Base-by-base conservation (phyloP, 1,140 invertebrate species). In the Pogonomyrmex barbatus region DNA sequence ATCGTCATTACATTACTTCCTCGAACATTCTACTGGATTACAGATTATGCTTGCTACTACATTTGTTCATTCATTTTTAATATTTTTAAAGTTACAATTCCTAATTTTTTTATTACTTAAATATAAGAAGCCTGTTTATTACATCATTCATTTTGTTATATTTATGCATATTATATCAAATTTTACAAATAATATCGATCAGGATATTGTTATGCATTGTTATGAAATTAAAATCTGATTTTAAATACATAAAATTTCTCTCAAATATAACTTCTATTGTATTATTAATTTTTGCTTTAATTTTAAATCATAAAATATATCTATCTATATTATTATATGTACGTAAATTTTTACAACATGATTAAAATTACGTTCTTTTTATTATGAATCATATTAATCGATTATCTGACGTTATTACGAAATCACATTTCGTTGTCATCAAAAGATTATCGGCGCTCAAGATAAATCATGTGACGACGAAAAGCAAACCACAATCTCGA, bases 31-130 rank as follows among this genome's bases (percentile, higher is more conserved):
- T 54, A 36, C 33, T 4, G n/a, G 50, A 54, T 68, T 56, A 56
- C 10, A n/a, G 8, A 68, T 81, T 68, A 68, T 42, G n/a, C 5
- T 4, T 3, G 12, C n/a, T 8, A 30, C 33, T 39, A 42, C 47
- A 54, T 73, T 82, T 24, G 17, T 10, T 73, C 39, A 62, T 75
- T 12, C 30, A 73, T 60, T 83, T 70, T 75, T 75, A 45, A 45
- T 30, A 14, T 33, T 62, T 39, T 73, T 3, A 39, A 3, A 54
- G 1, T 2, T 42, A 17, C 36, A 24, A 39, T 2, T 68, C 14
- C 67, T 79, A 39, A 79, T 56, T 47, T 45, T n/a, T 30, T 71
- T 5, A 70, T 14, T 54, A n/a, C 0, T 36, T 39, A 0, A 68
- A 52, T 54, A 30, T 47, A 47, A 47, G 2, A 50, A 68, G 9